Conservation (phyloP, 2,888 invertebrate species). For the Dolomedes plantarius region DNA sequence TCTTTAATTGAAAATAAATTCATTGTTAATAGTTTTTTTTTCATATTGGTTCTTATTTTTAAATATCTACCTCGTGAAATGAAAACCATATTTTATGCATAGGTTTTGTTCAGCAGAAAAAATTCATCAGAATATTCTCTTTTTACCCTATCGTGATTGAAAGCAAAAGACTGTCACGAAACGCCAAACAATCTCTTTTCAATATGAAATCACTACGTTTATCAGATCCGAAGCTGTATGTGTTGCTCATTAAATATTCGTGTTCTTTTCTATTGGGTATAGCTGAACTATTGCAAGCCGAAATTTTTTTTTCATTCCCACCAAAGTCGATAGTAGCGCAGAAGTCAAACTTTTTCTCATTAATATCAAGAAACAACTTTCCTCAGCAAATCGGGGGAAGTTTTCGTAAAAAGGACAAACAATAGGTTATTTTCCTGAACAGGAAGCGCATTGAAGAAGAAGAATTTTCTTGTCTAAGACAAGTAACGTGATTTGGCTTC, state of each 20-base stretch:
- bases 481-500: slow-evolving; percentile 25
- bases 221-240: background rate
- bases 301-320: background rate
- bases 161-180: background rate
- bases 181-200: background rate
- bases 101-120: too few relatives aligned
- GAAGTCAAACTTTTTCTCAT: background rate
- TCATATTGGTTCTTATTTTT: too few relatives aligned
- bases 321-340: background rate
- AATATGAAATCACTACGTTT: slow-evolving; percentile 1
- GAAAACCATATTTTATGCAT: too few relatives aligned
- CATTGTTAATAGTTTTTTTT: too few relatives aligned
- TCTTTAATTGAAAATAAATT: too few relatives aligned
- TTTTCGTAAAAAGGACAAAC: background rate
- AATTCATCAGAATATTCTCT: too few relatives aligned
- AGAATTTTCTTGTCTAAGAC: slow-evolving; percentile 15
- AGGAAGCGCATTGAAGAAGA: background rate
- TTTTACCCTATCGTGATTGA: too few relatives aligned
- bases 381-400: background rate
- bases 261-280: background rate
- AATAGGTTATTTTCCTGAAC: background rate
- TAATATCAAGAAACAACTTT: background rate
- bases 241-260: slow-evolving; percentile 8
- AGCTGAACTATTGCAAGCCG: background rate
- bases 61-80: too few relatives aligned